Base-by-base conservation (phyloP, 2,797 vertebrate genomes). In the Sebastes trivittatus region DNA sequence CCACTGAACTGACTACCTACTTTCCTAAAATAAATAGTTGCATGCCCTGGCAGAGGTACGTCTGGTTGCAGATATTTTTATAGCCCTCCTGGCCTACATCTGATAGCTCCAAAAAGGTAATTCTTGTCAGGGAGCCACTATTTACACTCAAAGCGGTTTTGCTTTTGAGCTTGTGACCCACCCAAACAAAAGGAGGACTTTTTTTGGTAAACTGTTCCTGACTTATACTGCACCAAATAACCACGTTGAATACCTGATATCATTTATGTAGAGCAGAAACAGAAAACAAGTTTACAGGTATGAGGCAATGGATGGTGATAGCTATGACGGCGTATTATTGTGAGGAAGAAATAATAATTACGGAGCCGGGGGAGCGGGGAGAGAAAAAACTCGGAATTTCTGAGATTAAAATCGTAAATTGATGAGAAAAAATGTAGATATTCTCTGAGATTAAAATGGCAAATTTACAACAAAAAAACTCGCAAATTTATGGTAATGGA, bases 61-160 rank as follows among this genome's bases (percentile, higher is more conserved):
- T 83, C 78, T 88, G 82, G 60, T 72, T 73, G 67, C 62, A 82
- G 68, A 34, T 81, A 80, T 86, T 87, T 89, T 86, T 86, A 80
- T 76, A 84, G 75, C 78, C 66, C 75, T 77, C 71, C 34, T 83
- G 78, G 81, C 80, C 87, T 85, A 87, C 69, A 87, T 87, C 77
- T 80, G 86, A 88, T 78, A 80, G 64, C 71, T 77, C 34, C 62
- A 75, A 77, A 42, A 84, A 49, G 56, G n/a, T 73, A 70, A 85
- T 75, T 77, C 62, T 78, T 81, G 62, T 83, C 67, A 86, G 59
- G 55, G 61, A 85, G 75, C 46, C 75, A 81, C 76, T 77, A 60
- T 77, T 86, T 75, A 85, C 58, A 84, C 42, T 30, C 54, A 63
- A 77, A 80, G 46, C 13, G 1, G 54, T 78, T 78, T 74, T 76